phyloP scores from a whole-genome alignment of 1,140 invertebrate genomes.

The Monomorium pharaonis region DNA sequence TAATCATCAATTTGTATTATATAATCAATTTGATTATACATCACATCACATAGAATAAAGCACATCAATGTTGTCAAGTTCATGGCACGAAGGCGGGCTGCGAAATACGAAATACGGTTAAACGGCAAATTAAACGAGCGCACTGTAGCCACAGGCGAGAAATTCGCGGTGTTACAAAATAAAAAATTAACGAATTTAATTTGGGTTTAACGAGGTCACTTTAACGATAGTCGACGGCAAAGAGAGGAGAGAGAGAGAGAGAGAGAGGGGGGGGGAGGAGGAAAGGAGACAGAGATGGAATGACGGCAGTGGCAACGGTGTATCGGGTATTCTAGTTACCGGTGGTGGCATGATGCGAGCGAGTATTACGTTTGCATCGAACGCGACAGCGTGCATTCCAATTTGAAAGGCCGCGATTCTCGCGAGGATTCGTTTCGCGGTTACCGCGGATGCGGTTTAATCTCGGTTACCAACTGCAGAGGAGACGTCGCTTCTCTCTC shows the following conservation, averaged over 20 bases:
- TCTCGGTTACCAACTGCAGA: constrained; percentile 59
- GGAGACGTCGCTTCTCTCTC: constrained; percentile 15
- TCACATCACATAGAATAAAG: not conserved
- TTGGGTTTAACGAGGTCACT: constrained; percentile 48
- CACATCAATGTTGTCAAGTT: constrained; percentile 2
- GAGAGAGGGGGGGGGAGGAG: too few relatives aligned
- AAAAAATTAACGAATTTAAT: constrained; percentile 58
- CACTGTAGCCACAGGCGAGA: not conserved
- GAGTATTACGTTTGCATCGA: constrained; percentile 55
- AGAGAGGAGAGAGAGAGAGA: too few relatives aligned
- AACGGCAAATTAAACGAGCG: constrained; percentile 25
- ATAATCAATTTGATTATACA: too few relatives aligned
- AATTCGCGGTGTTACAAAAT: constrained; percentile 13
- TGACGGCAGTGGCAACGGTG: not conserved
- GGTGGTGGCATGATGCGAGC: not conserved
- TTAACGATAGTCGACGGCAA: constrained; percentile 33
- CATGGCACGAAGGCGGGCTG: not conserved
- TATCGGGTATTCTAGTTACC: constrained; percentile 26
- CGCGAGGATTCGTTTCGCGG: constrained; percentile 67
- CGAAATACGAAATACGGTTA: not conserved
- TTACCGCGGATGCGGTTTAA: constrained; percentile 59
- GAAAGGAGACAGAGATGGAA: too few relatives aligned
- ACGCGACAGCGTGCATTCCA: constrained; percentile 44
- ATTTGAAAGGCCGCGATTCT: constrained; percentile 60
- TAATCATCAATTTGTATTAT: constrained; percentile 12